Evolutionary conservation across 2,888 invertebrate species (phyloP).

Genomic region (Amphipyra tragopoginis): DNA sequence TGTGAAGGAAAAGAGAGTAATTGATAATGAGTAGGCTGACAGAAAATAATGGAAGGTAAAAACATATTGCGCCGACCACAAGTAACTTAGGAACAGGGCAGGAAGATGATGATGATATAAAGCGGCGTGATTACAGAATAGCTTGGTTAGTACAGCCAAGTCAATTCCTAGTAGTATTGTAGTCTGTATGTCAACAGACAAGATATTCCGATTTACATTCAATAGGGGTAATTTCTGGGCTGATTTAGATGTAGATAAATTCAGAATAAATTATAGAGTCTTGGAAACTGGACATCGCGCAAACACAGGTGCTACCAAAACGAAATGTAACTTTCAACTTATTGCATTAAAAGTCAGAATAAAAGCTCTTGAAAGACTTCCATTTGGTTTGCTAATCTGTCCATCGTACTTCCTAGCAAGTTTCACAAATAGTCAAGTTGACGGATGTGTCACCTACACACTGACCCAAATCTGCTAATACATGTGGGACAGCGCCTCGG

Average conservation of each 20-base stretch:
- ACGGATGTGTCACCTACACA: conserved; percentile 61
- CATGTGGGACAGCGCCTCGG: conserved; percentile 48
- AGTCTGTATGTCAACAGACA: not conserved
- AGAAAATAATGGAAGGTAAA: too few relatives aligned
- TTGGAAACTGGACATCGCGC: not conserved
- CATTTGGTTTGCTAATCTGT: conserved; percentile 27
- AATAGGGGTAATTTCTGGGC: not conserved
- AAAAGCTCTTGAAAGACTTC: conserved; percentile 12
- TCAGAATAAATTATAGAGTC: too few relatives aligned
- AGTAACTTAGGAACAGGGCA: too few relatives aligned
- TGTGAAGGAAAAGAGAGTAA: too few relatives aligned
- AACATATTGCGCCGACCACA: too few relatives aligned
- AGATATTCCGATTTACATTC: not conserved
- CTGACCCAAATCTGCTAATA: conserved; percentile 60
- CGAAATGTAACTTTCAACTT: not conserved
- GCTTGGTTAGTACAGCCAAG: not conserved
- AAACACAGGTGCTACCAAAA: not conserved
- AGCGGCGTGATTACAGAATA: not conserved
- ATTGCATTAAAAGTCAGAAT: not conserved
- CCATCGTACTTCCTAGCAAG: conserved; percentile 12
- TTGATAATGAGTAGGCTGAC: too few relatives aligned
- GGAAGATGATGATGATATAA: too few relatives aligned
- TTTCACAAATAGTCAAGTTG: conserved; percentile 42
- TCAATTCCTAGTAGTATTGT: not conserved
- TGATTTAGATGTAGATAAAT: not conserved